These are phyloP conservation scores for Oopsacas minuta DNA, from an alignment of 37 sponge, comb jelly and placozoan genomes.

Conservation along the genomic window DNA sequence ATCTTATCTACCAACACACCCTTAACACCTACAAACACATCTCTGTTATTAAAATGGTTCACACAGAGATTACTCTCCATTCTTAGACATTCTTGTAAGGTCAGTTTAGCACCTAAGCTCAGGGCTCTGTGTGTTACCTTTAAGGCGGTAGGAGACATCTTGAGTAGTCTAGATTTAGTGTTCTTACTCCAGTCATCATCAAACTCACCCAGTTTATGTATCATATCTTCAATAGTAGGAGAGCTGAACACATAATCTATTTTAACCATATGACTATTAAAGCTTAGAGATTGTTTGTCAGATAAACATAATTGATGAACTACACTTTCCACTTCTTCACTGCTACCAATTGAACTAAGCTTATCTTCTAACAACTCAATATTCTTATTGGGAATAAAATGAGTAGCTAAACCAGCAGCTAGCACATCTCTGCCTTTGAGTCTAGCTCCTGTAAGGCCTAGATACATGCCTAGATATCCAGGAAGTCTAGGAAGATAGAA, in stretches of 20 bases:
- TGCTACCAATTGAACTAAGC: neutral
- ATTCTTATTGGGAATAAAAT: neutral
- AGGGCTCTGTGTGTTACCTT: conserved; percentile 73
- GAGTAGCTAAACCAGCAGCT: neutral
- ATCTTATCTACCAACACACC: neutral
- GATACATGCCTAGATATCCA: neutral
- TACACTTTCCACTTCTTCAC: neutral
- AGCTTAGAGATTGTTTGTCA: neutral
- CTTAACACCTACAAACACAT: neutral
- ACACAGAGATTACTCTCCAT: conserved; percentile 72
- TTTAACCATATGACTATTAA: neutral
- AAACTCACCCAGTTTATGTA: neutral
- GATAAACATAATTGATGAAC: neutral
- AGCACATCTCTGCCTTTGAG: neutral
- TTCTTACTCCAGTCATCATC: neutral
- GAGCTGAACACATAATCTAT: neutral
- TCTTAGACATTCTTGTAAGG: conserved; percentile 55
- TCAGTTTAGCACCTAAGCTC: conserved; percentile 31
- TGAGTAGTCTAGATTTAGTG: neutral
- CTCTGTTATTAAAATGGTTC: neutral
- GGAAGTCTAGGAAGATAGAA: neutral
- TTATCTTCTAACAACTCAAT: neutral
- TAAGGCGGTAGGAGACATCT: conserved; percentile 76
- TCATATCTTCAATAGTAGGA: neutral
- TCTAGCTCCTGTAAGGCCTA: neutral